Evolutionary conservation across 1,140 invertebrate species (phyloP), one percentile per base, ranked within the genome.

Genomic region (Drosophila sp.): DNA sequence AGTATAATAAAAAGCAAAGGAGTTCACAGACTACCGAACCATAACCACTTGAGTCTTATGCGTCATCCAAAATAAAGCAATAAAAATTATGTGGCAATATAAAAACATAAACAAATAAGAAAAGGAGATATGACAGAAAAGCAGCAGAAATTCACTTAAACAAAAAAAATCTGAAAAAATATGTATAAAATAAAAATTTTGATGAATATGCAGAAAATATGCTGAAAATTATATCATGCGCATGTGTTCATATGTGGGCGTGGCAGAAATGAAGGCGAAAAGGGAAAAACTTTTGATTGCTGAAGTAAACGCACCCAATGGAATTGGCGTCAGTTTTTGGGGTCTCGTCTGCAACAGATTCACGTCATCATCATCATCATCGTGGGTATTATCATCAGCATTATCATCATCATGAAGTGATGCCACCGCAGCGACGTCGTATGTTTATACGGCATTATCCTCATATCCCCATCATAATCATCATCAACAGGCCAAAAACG

Each of bases 401-500:
- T 58, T 21, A 40, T 27, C 9, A 53, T 16, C n/a, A 32, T 16
- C 11, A 21, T 21, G 21, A 25, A 27, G 21, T 34, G 46, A 16
- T 21, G 57, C 32, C 13, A 46, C 7, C 29, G 29, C 43, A 32
- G 14, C 8, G 41, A 11, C 54, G 66, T 69, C 54, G 66, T 69
- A 56, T 69, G 45, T 43, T 14, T 8, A 16, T 34, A 21, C 38
- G 41, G 16, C 50, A 45, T 45, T 27, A 56, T 50, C 36, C 13
- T 38, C 56, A 69, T 64, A 64, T 43, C 11, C 51, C 25, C 43
- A 57, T 82, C 64, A 75, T 66, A 46, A 71, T 62, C 16, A 29
- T 76, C 76, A 56, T 75, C 71, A 77, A 71, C 79, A 82, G 77
- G 53, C 67, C 70, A 41, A 40, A 67, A 61, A 83, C 71, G 66